Base-by-base conservation (phyloP, 2,888 invertebrate genomes). In the Mesoligia furuncula region DNA sequence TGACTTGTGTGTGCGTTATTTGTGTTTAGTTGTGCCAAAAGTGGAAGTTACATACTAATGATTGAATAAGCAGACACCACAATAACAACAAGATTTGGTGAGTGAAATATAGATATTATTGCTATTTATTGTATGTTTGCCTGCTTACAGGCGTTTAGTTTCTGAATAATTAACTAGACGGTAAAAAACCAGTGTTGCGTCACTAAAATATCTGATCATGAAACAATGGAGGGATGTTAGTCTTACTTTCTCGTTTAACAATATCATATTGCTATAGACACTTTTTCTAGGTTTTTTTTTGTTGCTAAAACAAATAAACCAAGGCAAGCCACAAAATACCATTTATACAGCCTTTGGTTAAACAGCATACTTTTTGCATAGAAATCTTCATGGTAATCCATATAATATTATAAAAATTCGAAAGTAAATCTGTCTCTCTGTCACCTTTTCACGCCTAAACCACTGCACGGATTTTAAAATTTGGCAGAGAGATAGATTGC, bases 1-100 rank as follows among this genome's bases (percentile, higher is more conserved):
- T 75, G 66, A 45, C 20, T 67, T 67, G 80, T 80, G 87, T 69
- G 81, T 80, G 77, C 66, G 68, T 73, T 69, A 57, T 77, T 77
- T 59, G 66, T 87, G 78, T 77, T 75, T 31, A 31, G n/a, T 75
- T 85, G 81, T 88, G 87, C 82, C 54, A 71, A 73, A 80, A 31
- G 59, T 66, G 79, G 75, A 87, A 82, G 36, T 70, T 67, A 64
- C 31, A 72, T 79, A 79, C 67, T 78, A 75, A 75, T 45, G 77
- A 79, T 73, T 61, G 74, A 75, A 51, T 77, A 72, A 75, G 64
- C 66, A 77, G 75, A 74, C 31, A 74, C 59, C 82, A 88, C 79
- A 88, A 88, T 88, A 88, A 87, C 85, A 88, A 88, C 80, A 87
- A 80, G 85, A 85, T 71, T 85, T 80, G 87, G 89, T 89, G 42